These are phyloP conservation scores for Zaprionus vittiger DNA, from an alignment of 1,140 invertebrate genomes.

Conservation along the genomic window DNA sequence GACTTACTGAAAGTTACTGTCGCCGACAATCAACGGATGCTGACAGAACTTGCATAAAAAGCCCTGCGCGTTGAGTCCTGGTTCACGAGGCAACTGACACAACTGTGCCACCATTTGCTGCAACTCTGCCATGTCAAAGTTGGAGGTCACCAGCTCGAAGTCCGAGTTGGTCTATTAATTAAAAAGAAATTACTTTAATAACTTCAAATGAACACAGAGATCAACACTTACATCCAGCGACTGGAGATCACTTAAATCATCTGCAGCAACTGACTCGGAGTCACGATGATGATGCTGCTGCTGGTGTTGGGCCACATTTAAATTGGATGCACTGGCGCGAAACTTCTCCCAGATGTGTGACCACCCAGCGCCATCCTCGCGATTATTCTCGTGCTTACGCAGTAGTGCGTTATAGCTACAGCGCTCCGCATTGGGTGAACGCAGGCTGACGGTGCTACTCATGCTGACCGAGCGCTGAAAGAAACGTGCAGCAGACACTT, in stretches of 20 bases:
- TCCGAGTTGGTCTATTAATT: slow-evolving; percentile 78
- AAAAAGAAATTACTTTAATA: not conserved
- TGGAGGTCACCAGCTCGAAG: slow-evolving; percentile 86
- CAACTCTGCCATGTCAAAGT: slow-evolving; percentile 86
- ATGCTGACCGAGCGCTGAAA: slow-evolving; percentile 76
- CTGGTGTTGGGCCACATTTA: slow-evolving; percentile 71
- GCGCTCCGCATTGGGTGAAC: slow-evolving; percentile 61
- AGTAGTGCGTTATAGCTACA: slow-evolving; percentile 79
- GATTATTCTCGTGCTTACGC: slow-evolving; percentile 85
- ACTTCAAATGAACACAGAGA: not conserved
- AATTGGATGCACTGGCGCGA: slow-evolving; percentile 59
- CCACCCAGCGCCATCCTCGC: slow-evolving; percentile 69
- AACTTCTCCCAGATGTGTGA: slow-evolving; percentile 73
- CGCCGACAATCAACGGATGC: slow-evolving; percentile 91
- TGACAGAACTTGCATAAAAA: slow-evolving; percentile 93
- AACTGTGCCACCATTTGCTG: slow-evolving; percentile 88
- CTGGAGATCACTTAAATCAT: slow-evolving; percentile 64
- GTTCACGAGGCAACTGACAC: slow-evolving; percentile 90
- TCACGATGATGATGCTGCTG: slow-evolving; percentile 46
- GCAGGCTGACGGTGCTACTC: slow-evolving; percentile 56
- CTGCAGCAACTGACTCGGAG: slow-evolving; percentile 60
- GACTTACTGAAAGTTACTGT: slow-evolving; percentile 86
- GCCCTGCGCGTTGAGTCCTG: slow-evolving; percentile 93
- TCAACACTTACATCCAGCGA: slow-evolving; percentile 53
- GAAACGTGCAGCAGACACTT: slow-evolving; percentile 28